Base-by-base conservation (phyloP, 2,797 vertebrate species). In the Enteromius paludinosus region DNA sequence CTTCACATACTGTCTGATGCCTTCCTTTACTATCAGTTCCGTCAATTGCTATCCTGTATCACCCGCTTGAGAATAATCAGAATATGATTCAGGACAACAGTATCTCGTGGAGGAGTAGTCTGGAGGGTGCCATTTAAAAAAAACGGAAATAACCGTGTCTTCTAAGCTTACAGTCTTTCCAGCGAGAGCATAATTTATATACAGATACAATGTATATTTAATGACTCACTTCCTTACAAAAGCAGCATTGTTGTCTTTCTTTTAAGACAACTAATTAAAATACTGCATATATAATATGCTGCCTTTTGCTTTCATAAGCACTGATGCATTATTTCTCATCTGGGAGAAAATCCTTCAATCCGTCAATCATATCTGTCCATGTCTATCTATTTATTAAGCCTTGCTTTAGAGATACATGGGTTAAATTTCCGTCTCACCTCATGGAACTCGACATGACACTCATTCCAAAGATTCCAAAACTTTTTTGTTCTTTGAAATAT, bases 141-240 rank as follows among this genome's bases (percentile, higher is more conserved):
- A 82, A 79, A 79, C 78, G 75, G 52, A 80, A 85, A 80, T 79
- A 83, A 74, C 28, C 17, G 66, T 47, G 72, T 81, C 86, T 87
- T 91, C 84, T 90, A 84, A 85, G 59, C 86, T 90, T 85, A 87
- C 83, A 52, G 6, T 62, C 78, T 83, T 84, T 87, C 85, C 85
- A 87, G 70, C 69, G 49, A 84, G 47, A 82, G 83, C 71, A 85
- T 85, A 68, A 87, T 90, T 87, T 86, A 87, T 88, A 89, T 88
- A 86, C 85, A 72, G 38, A 76, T 66, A 6, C 78, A 35, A 86
- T 89, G 75, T 83, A 87, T 85, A 87, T 89, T 88, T 87, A 87
- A 87, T 87, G 84, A 81, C 35, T 72, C 41, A 68, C 79, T 89
- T 82, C 52, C 25, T 81, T 87, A 81, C 66, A 83, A 70, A 75